Evolutionary conservation across 2,888 invertebrate species (phyloP), one percentile per base, ranked within the genome.

Genomic region (Carabus problematicus): DNA sequence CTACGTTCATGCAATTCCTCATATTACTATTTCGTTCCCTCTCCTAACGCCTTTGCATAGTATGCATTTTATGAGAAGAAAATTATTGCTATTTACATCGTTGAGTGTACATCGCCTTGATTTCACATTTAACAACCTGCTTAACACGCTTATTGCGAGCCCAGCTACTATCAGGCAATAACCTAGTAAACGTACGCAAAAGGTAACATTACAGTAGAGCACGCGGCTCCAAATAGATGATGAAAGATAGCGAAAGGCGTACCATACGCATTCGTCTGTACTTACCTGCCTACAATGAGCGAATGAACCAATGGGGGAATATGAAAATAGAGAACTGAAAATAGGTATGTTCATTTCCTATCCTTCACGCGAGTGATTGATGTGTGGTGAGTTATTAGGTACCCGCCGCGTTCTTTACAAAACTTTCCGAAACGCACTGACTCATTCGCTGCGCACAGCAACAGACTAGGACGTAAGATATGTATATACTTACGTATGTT

Each of bases 291-390:
- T n/a, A n/a, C n/a, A n/a, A n/a, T n/a, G n/a, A n/a, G n/a, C n/a
- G n/a, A n/a, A n/a, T n/a, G n/a, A n/a, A n/a, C n/a, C n/a, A n/a
- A n/a, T n/a, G n/a, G 14, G 60, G 18, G 62, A 62, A 62, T 62
- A 62, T 62, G 62, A 62, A 62, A 62, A 62, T 62, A 62, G 62
- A 62, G 52, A 62, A 62, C 55, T 64, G 64, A 64, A 64, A 64
- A 64, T 77, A 77, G 79, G 79, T 80, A 78, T 79, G 80, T 80
- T 81, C 81, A 81, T 81, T 81, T 81, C 81, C 81, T 80, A 81
- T 80, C 81, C 81, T 81, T 81, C 81, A 81, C 74, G 74, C 19
- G 72, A 69, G 76, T 80, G 81, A 81, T 81, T 81, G 81, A 81
- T 81, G 80, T 78, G 77, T 78, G 79, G 76, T 72, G 73, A 75